A percentile compares a stretch with the other conserved stretches of the same genome.
phyloP scores from a whole-genome alignment of 2,113 vertebrate species.

The Tautogolabrus adspersus region DNA sequence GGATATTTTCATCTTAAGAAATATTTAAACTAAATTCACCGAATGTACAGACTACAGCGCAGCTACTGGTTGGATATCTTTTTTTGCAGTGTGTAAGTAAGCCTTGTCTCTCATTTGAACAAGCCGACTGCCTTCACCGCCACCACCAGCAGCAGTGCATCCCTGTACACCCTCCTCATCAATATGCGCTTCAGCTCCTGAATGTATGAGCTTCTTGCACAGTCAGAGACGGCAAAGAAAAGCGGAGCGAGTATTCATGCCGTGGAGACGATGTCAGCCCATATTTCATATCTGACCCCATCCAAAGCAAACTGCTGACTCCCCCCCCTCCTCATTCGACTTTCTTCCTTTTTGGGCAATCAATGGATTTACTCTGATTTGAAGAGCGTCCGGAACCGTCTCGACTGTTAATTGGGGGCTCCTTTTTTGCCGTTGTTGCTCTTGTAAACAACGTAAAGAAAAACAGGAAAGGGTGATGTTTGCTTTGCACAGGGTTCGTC shows the following conservation, averaged over 20 bases:
- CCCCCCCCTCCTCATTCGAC: conserved; percentile 24
- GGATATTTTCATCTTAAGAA: too few species aligned
- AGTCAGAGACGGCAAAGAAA: conserved; percentile 36
- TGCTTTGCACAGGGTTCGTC: conserved; percentile 58
- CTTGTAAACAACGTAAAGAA: conserved; percentile 24
- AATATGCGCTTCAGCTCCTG: conserved; percentile 69
- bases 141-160: conserved; percentile 48
- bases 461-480: conserved; percentile 58
- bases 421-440: conserved; percentile 23
- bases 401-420: conserved; percentile 39
- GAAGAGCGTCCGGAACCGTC: conserved; percentile 38
- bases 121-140: conserved; percentile 62
- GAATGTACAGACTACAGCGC: background rate
- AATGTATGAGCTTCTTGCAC: conserved; percentile 41
- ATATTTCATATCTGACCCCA: conserved; percentile 51
- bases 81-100: conserved; percentile 71
- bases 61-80: conserved; percentile 25
- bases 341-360: conserved; percentile 49
- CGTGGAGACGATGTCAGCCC: conserved; percentile 52
- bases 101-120: conserved; percentile 63
- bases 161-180: conserved; percentile 59
- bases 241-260: conserved; percentile 37
- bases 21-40: too few species aligned
- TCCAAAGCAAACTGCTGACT: conserved; percentile 55
- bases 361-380: conserved; percentile 72